Evolutionary conservation across 1,140 invertebrate genomes (phyloP).

Genomic region (Saccostrea cuccullata): DNA sequence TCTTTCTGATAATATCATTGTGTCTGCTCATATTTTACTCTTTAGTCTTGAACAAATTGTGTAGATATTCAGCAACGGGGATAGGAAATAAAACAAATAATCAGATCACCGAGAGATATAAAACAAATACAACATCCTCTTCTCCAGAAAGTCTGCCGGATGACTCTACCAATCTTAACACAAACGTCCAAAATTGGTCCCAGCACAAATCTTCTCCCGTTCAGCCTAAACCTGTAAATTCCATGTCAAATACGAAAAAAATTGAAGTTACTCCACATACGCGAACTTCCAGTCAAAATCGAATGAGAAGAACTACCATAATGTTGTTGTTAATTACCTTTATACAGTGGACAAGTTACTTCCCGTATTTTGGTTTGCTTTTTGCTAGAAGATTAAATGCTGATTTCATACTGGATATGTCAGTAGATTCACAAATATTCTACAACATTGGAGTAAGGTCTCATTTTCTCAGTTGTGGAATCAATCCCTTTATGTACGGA

Average conservation of each 20-base stretch:
- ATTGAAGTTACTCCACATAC: conserved; percentile 3
- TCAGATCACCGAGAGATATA: neutral
- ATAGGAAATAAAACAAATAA: neutral
- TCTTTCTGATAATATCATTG: conserved; percentile 46
- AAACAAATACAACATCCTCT: neutral
- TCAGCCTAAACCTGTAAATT: neutral
- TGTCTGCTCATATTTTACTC: conserved; percentile 48
- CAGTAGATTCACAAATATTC: conserved; percentile 1
- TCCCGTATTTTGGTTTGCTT: conserved; percentile 48
- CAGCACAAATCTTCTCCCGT: neutral
- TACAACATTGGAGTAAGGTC: conserved; percentile 55
- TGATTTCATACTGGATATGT: conserved; percentile 15
- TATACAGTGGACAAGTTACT: conserved; percentile 48
- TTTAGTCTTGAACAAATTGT: conserved; percentile 37
- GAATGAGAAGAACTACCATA: conserved; percentile 30
- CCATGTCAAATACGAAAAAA: neutral
- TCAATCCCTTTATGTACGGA: conserved; percentile 54
- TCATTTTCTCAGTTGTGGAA: conserved; percentile 49
- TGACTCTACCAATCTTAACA: neutral
- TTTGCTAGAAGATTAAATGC: conserved; percentile 18
- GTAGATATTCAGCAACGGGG: conserved; percentile 12
- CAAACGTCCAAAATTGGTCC: neutral
- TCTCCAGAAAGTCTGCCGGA: neutral
- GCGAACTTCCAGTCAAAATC: neutral
- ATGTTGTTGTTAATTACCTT: conserved; percentile 49